Percentiles rank a stretch among this genome's conserved stretches.
phyloP scores from a whole-genome alignment of 2,888 invertebrate genomes.

The Hedychridium roseum region DNA sequence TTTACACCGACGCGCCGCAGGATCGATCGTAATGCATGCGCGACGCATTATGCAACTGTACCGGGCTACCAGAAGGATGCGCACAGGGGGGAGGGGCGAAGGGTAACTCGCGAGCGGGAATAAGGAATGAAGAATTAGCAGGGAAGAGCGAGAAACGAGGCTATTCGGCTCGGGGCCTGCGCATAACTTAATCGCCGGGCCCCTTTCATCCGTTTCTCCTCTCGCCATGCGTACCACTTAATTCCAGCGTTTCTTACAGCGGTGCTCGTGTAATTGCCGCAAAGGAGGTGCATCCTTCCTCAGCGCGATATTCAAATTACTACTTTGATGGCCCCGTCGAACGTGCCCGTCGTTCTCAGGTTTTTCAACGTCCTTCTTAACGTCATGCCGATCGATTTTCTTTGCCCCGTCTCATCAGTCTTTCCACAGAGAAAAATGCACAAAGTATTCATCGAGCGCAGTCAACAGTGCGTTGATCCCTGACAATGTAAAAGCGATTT shows the following conservation, averaged over 20 bases:
- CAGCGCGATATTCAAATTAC: no score
- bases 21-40: background rate
- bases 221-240: constrained; percentile 13
- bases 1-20: constrained; percentile 8
- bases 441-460: no score
- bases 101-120: constrained; percentile 9
- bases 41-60: constrained; percentile 4
- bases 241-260: constrained; percentile 8
- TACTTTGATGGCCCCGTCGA: no score
- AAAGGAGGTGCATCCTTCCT: no score
- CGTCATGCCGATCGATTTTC: no score
- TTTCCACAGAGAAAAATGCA: no score
- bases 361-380: no score
- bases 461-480: no score
- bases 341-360: no score
- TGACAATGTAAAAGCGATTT: no score
- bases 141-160: constrained; percentile 13
- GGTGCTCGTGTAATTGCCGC: constrained; percentile 15
- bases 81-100: background rate
- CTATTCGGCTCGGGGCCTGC: constrained; percentile 15
- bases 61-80: background rate
- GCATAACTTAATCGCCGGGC: constrained; percentile 12
- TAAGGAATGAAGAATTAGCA: constrained; percentile 17
- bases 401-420: no score
- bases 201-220: constrained; percentile 9